Base-by-base conservation (phyloP, 2,113 vertebrate genomes). In the Eudyptes chrysolophus region DNA sequence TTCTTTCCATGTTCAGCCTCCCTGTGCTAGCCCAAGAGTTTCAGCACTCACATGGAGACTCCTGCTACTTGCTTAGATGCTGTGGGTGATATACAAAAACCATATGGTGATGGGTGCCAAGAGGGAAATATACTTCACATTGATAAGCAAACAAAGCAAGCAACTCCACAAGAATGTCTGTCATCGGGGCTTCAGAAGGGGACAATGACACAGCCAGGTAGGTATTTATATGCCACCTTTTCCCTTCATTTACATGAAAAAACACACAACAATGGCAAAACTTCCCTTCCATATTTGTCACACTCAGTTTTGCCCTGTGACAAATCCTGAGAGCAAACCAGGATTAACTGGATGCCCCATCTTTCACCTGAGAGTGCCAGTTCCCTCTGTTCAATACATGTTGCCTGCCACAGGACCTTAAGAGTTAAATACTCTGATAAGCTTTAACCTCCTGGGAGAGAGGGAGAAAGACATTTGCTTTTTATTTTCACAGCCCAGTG, bases 391-490 rank as follows among this genome's bases (percentile, higher is more conserved):
- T 66, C 65, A 27, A 13, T 12, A 89, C 24, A 61, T 29, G 13
- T 14, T 84, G 64, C 60, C 74, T 60, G 49, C 32, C 55, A 81
- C 75, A 93, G 94, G 32, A 89, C 24, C 62, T 88, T 64, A 96
- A 40, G 97, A 95, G 97, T 98, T 98, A 98, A 78, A 91, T 60
- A 78, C 36, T 38, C 90, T 84, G 94, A 95, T 96, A 97, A 95
- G 81, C 55, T 96, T 77, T 84, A 92, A 58, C 84, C 89, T 97
- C 75, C 77, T 61, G 68, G 90, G 82, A 64, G n/a, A 91, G 38
- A 87, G 25, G 36, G 60, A 54, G 92, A 95, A 94, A 94, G 88
- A 98, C 98, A 98, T 99, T 98, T 99, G 98, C 97, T 98, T 98
- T 97, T 98, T 97, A 98, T 99, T 98, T 98, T 95, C 84, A 16